Percentiles rank a stretch among this genome's conserved stretches.
phyloP scores from a whole-genome alignment of 1,140 invertebrate species.

The Pogonomyrmex californicus region DNA sequence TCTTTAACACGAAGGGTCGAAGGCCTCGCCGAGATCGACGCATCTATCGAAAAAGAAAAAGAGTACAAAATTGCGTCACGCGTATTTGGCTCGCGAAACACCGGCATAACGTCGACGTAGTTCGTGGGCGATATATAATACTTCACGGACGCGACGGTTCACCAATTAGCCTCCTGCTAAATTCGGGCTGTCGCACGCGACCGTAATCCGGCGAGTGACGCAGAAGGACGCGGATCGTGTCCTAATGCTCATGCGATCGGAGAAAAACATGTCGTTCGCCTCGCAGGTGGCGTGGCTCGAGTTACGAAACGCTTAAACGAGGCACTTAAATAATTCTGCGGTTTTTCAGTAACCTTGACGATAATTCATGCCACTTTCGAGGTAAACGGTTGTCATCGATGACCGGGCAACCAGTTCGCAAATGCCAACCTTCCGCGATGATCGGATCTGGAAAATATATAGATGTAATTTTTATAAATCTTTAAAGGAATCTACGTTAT shows the following conservation, averaged over 20 bases:
- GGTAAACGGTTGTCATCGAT: background rate
- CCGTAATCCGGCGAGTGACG: slow-evolving; percentile 8
- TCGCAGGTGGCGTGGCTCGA: background rate
- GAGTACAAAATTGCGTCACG: slow-evolving; percentile 66
- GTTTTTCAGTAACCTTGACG: background rate
- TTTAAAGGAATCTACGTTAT: background rate
- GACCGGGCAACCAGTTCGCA: background rate
- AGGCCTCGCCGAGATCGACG: slow-evolving; percentile 24
- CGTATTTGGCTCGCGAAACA: slow-evolving; percentile 3
- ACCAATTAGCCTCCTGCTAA: background rate
- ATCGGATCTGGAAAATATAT: background rate
- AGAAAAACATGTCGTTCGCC: background rate
- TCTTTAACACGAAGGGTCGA: slow-evolving; percentile 1
- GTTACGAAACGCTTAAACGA: background rate
- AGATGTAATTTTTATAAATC: background rate
- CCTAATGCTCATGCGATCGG: background rate
- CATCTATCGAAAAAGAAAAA: slow-evolving; percentile 16
- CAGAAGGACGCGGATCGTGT: slow-evolving; percentile 37
- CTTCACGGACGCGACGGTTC: background rate
- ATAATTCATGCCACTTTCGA: background rate
- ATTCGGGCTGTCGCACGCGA: background rate
- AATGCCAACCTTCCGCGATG: background rate
- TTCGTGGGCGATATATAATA: background rate
- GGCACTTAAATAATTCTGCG: background rate
- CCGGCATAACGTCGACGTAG: background rate